Base-by-base conservation (phyloP, 2,888 invertebrate species). In the Dasysyrphus tricinctus region DNA sequence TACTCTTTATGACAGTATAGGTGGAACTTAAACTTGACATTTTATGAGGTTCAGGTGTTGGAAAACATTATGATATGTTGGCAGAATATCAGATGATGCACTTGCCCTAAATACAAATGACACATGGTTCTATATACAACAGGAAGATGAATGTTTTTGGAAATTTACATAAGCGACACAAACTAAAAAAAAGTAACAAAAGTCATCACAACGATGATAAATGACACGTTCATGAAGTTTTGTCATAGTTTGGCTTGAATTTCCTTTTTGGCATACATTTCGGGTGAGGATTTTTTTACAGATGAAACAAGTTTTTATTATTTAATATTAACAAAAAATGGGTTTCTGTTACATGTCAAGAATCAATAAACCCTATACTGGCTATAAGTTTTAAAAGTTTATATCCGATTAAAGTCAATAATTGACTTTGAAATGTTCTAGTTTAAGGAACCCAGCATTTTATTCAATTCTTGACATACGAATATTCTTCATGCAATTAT, bases 21-120 rank as follows among this genome's bases (percentile, higher is more conserved):
- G 74, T 63, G 70, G 24, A 81, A 78, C 57, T 86, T 86, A 86
- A 86, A 86, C 85, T 81, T 86, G 85, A 81, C 78, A 63, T 73
- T 78, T 86, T 75, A 81, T 56, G 81, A 78, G 77, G 77, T 70
- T 78, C 81, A 86, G 78, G 78, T 82, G 77, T 72, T 75, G 69
- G 16, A 16, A 32, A 16, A 61, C 12, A 67, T 56, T 63, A 24
- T 74, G 67, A 56, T 3, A 37, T 69, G 16, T 44, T 47, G 49
- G 29, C 51, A 42, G 72, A 54, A 59, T 54, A 37, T 73, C 54
- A 11, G 67, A 49, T 76, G 80, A 73, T 85, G 74, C 81, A 63
- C 81, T 85, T 81, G 85, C 29, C 77, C 81, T 39, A 85, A 61
- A 74, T 85, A 39, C n/a, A 56, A 70, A 32, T 56, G 67, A 56